Conservation (phyloP, 2,113 vertebrate species). For the Leptobrachium ailaonicum region DNA sequence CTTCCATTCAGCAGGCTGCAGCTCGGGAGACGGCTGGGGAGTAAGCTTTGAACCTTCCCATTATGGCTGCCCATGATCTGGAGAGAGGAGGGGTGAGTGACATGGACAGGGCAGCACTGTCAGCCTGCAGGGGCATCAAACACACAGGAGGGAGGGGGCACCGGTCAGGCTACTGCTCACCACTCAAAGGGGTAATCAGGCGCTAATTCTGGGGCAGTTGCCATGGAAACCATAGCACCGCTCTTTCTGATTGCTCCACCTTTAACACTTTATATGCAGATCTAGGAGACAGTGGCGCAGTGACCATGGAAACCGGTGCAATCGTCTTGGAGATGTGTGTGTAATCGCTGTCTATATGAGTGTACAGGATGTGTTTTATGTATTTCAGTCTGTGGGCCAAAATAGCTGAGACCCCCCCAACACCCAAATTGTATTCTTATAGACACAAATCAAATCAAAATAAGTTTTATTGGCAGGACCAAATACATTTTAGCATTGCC, state of each 20-base stretch:
- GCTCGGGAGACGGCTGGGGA: conserved; percentile 59
- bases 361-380: no score
- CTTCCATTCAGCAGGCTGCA: conserved; percentile 64
- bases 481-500: no score
- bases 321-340: no score
- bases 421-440: no score
- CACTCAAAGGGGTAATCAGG: background rate
- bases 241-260: background rate
- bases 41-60: conserved; percentile 35
- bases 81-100: conserved; percentile 84
- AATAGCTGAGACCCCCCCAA: no score
- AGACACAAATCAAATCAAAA: no score
- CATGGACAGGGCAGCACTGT: background rate
- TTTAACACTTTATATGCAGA: no score
- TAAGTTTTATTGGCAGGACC: no score
- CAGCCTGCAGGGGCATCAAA: background rate
- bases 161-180: background rate
- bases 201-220: background rate
- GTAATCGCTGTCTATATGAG: no score
- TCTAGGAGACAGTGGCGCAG: no score
- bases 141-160: background rate
- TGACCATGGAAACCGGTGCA: no score
- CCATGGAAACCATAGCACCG: background rate
- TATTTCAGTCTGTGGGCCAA: no score
- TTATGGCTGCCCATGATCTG: conserved; percentile 89